phyloP scores from a whole-genome alignment of 2,797 vertebrate genomes.

The Catamblyrhynchus diadema region DNA sequence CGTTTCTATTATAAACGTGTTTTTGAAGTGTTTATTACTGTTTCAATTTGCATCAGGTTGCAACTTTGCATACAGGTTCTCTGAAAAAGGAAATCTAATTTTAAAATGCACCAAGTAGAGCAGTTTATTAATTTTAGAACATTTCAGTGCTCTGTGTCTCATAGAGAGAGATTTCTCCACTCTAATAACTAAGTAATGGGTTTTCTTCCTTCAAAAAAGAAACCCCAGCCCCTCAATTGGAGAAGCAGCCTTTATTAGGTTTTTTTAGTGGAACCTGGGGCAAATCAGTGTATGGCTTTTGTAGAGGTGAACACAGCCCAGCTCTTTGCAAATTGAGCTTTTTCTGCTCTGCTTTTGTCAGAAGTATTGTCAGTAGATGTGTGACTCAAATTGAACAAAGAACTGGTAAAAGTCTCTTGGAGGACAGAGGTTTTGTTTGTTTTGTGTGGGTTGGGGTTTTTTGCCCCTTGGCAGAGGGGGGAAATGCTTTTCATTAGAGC shows the following conservation, averaged over 20 bases:
- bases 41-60: slow-evolving; percentile 15
- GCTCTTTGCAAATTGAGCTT: not conserved
- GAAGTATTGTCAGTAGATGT: not conserved
- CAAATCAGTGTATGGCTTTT: not conserved
- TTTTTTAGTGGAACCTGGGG: not conserved
- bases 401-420: slow-evolving; percentile 7
- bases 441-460: not conserved
- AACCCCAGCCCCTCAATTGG: not conserved
- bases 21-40: slow-evolving; percentile 24
- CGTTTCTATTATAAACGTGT: slow-evolving; percentile 17
- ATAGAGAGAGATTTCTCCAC: not conserved
- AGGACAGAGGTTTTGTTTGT: slow-evolving; percentile 13
- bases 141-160: not conserved
- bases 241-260: not conserved
- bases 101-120: slow-evolving; percentile 1
- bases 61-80: slow-evolving; percentile 11
- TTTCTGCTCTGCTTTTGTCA: not conserved
- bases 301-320: not conserved
- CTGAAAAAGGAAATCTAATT: slow-evolving; percentile 24
- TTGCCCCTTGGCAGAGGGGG: not conserved
- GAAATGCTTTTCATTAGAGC: not conserved
- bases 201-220: not conserved
- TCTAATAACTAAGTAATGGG: not conserved
- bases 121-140: slow-evolving; percentile 34
- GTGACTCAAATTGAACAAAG: slow-evolving; percentile 10